Evolutionary conservation across 2,888 invertebrate species (phyloP).

Genomic region (Muscina levida): DNA sequence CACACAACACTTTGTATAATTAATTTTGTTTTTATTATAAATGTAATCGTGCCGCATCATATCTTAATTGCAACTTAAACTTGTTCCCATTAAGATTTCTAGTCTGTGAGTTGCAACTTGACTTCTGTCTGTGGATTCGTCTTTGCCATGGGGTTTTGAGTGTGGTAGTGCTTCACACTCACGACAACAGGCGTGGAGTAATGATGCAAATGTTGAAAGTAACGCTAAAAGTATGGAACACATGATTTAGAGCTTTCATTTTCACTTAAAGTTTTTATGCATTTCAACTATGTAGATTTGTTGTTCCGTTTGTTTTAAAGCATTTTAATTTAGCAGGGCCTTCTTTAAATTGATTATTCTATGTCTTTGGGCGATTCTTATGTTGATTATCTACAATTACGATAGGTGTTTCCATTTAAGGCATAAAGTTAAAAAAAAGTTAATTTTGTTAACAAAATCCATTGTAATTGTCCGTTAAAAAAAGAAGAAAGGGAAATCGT

Average conservation of each 20-base stretch:
- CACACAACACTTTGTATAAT: constrained; percentile 28
- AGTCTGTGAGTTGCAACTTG: neutral
- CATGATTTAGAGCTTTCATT: constrained; percentile 53
- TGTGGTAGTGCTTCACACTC: neutral
- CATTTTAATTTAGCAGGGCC: no score
- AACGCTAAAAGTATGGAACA: neutral
- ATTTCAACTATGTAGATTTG: neutral
- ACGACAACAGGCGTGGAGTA: no score
- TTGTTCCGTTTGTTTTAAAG: no score
- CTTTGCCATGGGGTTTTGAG: neutral
- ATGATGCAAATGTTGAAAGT: no score
- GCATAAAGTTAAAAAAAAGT: no score
- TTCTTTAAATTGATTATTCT: no score
- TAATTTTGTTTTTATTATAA: constrained; percentile 43
- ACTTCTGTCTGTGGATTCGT: neutral
- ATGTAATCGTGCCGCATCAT: constrained; percentile 41
- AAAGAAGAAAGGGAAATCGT: no score
- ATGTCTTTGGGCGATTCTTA: no score
- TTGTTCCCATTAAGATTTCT: constrained; percentile 42
- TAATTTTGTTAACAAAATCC: no score
- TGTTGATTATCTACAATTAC: no score
- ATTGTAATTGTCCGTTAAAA: no score
- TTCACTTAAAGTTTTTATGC: constrained; percentile 41
- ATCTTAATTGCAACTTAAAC: constrained; percentile 53
- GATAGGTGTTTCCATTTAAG: no score